Evolutionary conservation across 2,888 invertebrate species (phyloP), one percentile per base, ranked within the genome.

Genomic region (Euplexia lucipara): DNA sequence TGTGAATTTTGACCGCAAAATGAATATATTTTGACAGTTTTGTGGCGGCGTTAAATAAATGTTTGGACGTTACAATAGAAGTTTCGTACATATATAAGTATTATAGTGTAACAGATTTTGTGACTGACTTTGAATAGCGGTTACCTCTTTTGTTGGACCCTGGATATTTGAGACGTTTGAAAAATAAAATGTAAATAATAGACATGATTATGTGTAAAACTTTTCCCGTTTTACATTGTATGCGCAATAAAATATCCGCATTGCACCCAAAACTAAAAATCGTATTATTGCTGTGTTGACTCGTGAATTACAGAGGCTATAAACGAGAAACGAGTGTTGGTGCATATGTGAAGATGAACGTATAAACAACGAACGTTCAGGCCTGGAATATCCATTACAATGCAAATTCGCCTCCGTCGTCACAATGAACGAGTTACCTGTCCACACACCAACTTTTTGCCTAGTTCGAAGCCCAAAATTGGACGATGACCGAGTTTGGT

Each of bases 341-440:
- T 78, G 83, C 87, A 89, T 87, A 87, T 86, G 85, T 83, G 78
- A 87, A 87, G 86, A 86, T 86, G 85, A 84, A 83, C 79, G 79
- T 82, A 87, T 88, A 88, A 87, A 88, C 84, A 88, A 89, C 85
- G 82, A 79, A 82, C 78, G 79, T 82, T 83, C 85, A 86, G 84
- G 79, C 81, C 82, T 83, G 81, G 86, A 84, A 89, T 91, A 89
- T 88, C 93, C 89, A 94, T 93, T 93, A 93, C 92, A 88, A 94
- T 94, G 94, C 93, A 95, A 94, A 95, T 95, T 86, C 83, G 81
- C 78, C 82, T 84, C 82, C 85, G 83, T 81, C 86, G 85, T 89
- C 89, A 89, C 91, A 91, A 89, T 90, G 88, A 89, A 89, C 88
- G 86, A 87, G 90, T 87, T 90, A 92, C 91, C 91, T 91, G 88